phyloP scores from a whole-genome alignment of 2,797 vertebrate genomes.

The Yasuhikotakia modesta region DNA sequence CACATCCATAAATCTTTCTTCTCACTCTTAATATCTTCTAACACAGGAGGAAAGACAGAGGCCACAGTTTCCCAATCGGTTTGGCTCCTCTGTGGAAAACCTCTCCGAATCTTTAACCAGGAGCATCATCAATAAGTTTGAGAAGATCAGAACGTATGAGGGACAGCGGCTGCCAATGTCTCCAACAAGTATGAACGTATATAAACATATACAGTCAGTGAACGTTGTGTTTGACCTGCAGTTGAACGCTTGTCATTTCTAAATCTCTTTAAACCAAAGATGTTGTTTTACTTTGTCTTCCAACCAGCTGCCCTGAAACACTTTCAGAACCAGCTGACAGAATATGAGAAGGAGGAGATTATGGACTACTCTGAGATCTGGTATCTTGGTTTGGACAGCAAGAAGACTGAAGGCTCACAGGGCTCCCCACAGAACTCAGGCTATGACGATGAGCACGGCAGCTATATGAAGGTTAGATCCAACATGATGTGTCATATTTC shows the following conservation, averaged over 20 bases:
- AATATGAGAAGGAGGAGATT: constrained; percentile 90
- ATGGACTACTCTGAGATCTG: constrained; percentile 90
- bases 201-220: not conserved
- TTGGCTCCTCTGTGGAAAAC: constrained; percentile 75
- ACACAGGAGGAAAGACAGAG: constrained; percentile 79
- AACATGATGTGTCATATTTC: not conserved
- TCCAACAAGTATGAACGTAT: constrained; percentile 78
- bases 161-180: constrained; percentile 84
- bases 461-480: constrained; percentile 86
- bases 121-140: constrained; percentile 72
- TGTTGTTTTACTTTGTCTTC: not conserved
- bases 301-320: constrained; percentile 85
- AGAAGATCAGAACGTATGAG: constrained; percentile 75
- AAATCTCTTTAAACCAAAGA: not conserved
- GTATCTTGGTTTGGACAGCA: constrained; percentile 89
- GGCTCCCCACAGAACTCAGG: constrained; percentile 82
- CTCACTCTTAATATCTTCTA: constrained; percentile 25
- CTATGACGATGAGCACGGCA: constrained; percentile 91
- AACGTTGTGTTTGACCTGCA: not conserved
- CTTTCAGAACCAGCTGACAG: constrained; percentile 86
- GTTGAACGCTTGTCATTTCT: not conserved
- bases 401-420: constrained; percentile 84
- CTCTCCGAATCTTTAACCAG: constrained; percentile 73
- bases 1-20: not conserved
- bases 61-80: constrained; percentile 69